Conservation (phyloP, 1,140 invertebrate genomes). For the Tetramorium alpestre region DNA sequence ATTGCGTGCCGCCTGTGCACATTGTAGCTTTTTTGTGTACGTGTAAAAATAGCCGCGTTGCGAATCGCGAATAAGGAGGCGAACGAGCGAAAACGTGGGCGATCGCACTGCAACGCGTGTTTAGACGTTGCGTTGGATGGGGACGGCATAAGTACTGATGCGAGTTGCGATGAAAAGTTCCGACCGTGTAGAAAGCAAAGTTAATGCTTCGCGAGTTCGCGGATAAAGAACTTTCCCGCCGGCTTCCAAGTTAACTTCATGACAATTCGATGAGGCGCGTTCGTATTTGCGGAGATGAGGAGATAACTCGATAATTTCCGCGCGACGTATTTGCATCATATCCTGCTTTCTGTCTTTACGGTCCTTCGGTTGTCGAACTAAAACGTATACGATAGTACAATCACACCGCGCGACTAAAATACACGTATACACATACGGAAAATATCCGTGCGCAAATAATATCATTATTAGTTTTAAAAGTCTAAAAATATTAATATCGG, state of each 20-base stretch:
- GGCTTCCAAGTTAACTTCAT: constrained; percentile 25
- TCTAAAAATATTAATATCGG: not conserved
- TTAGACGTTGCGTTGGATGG: constrained; percentile 15
- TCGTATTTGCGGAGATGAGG: constrained; percentile 7
- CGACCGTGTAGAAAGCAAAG: constrained; percentile 48
- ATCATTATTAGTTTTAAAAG: not conserved
- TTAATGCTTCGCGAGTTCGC: constrained; percentile 58
- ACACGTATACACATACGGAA: not conserved
- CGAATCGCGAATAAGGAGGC: constrained; percentile 4
- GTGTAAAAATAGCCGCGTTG: constrained; percentile 49
- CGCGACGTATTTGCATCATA: constrained; percentile 36
- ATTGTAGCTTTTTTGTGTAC: constrained; percentile 1
- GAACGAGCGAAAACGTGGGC: not conserved
- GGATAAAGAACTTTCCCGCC: constrained; percentile 54
- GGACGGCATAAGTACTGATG: constrained; percentile 17
- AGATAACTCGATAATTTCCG: constrained; percentile 18
- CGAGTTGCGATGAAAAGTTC: constrained; percentile 53
- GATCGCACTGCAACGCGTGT: not conserved
- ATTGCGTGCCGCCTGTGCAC: not conserved
- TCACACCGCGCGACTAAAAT: not conserved
- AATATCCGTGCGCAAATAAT: not conserved
- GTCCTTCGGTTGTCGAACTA: not conserved
- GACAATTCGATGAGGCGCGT: constrained; percentile 50
- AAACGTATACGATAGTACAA: not conserved
- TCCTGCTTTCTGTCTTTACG: not conserved